A percentile compares a stretch with the other conserved stretches of the same genome.
These are phyloP conservation scores for Escarpia spicata DNA, from an alignment of 2,888 invertebrate genomes.

Conservation along the genomic window DNA sequence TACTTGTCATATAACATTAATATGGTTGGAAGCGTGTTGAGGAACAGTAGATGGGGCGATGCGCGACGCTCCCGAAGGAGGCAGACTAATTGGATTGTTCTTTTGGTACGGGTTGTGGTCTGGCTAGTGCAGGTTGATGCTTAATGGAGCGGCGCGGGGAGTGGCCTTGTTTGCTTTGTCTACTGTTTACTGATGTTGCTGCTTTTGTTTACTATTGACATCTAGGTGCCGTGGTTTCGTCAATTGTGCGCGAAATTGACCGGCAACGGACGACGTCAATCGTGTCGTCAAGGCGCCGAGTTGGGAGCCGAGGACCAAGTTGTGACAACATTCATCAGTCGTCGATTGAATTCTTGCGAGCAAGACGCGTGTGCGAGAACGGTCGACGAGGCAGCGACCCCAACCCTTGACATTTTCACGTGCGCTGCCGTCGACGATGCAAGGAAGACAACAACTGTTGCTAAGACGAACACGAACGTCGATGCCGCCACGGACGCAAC, in stretches of 20 bases:
- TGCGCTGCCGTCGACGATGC: background rate
- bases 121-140: background rate
- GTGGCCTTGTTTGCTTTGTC: background rate
- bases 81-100: background rate
- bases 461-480: background rate
- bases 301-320: background rate
- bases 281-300: background rate
- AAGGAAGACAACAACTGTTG: background rate
- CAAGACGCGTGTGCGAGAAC: background rate
- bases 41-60: background rate
- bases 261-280: background rate
- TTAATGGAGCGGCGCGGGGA: background rate
- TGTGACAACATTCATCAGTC: background rate
- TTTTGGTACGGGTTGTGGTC: background rate
- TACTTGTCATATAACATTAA: background rate
- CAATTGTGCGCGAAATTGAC: background rate
- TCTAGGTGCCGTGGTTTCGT: background rate
- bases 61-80: background rate
- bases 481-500: background rate
- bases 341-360: background rate
- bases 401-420: background rate
- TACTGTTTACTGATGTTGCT: background rate
- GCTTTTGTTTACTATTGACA: background rate
- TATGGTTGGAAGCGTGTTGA: background rate
- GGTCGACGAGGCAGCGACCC: background rate